Evolutionary conservation across 2,113 vertebrate species (phyloP), one percentile per base, ranked within the genome.

Genomic region (Myocastor coypus): DNA sequence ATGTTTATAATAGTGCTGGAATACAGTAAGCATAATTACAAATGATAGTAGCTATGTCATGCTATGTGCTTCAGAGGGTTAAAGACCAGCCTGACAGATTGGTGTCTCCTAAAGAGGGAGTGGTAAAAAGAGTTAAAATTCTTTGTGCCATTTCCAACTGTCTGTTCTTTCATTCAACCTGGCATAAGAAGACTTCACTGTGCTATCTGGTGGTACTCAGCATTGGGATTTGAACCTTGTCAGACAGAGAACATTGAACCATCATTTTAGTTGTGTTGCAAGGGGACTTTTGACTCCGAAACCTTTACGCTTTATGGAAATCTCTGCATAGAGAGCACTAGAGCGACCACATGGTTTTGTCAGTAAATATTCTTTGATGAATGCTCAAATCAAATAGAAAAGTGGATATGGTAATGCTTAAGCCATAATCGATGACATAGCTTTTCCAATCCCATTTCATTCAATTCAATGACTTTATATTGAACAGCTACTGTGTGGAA

Each of bases 381-480:
- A 77, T 46, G 40, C 52, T 80, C 52, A 94, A 86, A 40, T 83
- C 63, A 96, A 93, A 91, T 85, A 30, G 10, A 83, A 87, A 57
- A 94, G 26, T 55, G 16, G 61, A 85, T 28, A 94, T 75, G 63
- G 19, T 34, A 92, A 83, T 64, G 16, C 34, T 83, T 78, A 92
- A 92, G 61, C 24, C 7, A 42, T 91, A 94, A 93, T 85, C 92
- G 92, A 94, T 97, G 83, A 17, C 42, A n/a, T 91, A 86, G 83
- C 68, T 93, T 94, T 93, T 64, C 80, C 42, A 11, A 71, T 55
- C 55, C 73, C 55, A 5, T 94, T 93, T 93, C 92, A 94, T 92
- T 97, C 63, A 95, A 92, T 90, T 93, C 84, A 95, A 83, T 77
- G 94, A 83, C 75, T 93, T 95, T 97, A 89, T 96, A 92, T 92